Percentiles rank a stretch among this genome's conserved stretches.
Evolutionary conservation across 2,888 invertebrate species (phyloP).

Genomic region (Tetropium fuscum): DNA sequence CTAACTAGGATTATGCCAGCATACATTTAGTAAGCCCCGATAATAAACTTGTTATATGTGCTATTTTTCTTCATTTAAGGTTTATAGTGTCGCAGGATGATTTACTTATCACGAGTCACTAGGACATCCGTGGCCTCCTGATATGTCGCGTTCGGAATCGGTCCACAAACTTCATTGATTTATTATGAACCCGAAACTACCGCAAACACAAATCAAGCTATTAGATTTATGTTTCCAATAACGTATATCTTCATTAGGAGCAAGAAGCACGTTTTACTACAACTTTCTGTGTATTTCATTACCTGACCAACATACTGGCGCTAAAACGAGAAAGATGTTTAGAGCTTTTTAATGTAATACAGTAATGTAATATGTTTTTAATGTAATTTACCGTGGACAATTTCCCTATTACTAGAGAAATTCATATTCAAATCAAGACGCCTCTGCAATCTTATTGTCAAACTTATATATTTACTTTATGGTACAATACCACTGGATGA

Average conservation of each 20-base stretch:
- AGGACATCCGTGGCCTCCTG: constrained; percentile 50
- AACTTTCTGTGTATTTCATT: constrained; percentile 48
- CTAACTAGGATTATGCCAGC: constrained; percentile 33
- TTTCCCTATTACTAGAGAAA: too few relatives aligned
- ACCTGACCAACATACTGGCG: constrained; percentile 34
- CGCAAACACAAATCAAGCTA: constrained; percentile 61
- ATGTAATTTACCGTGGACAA: too few relatives aligned
- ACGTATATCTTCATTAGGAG: constrained; percentile 61
- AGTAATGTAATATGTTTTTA: too few relatives aligned
- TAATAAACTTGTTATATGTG: constrained; percentile 40
- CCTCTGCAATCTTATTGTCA: too few relatives aligned
- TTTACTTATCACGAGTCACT: constrained; percentile 54
- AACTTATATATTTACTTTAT: too few relatives aligned
- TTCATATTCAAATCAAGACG: too few relatives aligned
- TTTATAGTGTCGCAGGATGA: constrained; percentile 45
- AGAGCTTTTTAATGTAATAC: too few relatives aligned
- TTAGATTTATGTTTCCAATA: constrained; percentile 62
- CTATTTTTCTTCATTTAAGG: constrained; percentile 41
- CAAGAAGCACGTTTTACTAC: constrained; percentile 37
- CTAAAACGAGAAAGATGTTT: too few relatives aligned
- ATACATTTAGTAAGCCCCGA: constrained; percentile 38
- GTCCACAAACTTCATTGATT: constrained; percentile 56
- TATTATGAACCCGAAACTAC: constrained; percentile 60
- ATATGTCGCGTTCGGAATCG: constrained; percentile 45
- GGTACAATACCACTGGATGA: too few relatives aligned